phyloP scores from a whole-genome alignment of 2,113 vertebrate genomes.

The Leptodactylus fuscus region DNA sequence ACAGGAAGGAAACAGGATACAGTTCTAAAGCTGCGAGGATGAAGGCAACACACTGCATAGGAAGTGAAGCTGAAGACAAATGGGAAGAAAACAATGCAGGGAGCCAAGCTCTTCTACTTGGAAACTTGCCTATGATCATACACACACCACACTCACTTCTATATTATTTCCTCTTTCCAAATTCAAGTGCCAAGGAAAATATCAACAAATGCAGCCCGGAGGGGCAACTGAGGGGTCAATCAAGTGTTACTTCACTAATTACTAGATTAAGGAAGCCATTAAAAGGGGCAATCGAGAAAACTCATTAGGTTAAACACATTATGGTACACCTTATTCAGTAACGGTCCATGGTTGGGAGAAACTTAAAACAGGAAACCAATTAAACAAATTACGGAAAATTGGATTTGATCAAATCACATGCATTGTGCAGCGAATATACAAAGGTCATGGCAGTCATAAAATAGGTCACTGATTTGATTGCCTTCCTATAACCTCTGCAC shows the following conservation, averaged over 20 bases:
- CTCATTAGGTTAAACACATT: background rate
- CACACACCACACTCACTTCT: constrained; percentile 63
- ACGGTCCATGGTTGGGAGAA: background rate
- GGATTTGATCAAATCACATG: background rate
- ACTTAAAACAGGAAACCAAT: background rate
- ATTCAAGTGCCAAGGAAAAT: constrained; percentile 62
- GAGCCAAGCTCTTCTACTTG: constrained; percentile 64
- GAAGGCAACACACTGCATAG: constrained; percentile 63
- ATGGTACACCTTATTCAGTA: background rate
- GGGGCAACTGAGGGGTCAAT: constrained; percentile 55
- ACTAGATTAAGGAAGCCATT: constrained; percentile 60
- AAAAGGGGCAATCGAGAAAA: constrained; percentile 19
- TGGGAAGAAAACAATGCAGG: constrained; percentile 59
- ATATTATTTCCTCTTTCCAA: constrained; percentile 69
- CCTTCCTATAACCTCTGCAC: too few relatives aligned
- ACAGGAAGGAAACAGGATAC: constrained; percentile 70
- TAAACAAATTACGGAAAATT: background rate
- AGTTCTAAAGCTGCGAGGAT: constrained; percentile 65
- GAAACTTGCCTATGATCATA: constrained; percentile 64
- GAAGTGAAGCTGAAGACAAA: constrained; percentile 64
- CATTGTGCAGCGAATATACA: background rate
- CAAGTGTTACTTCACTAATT: constrained; percentile 24
- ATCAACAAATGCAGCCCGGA: constrained; percentile 41
- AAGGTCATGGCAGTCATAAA: too few relatives aligned
- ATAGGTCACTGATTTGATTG: too few relatives aligned